A percentile compares a stretch with the other conserved stretches of the same genome.
Evolutionary conservation across 2,797 vertebrate genomes (phyloP).

Genomic region (Enteromius anoplus): DNA sequence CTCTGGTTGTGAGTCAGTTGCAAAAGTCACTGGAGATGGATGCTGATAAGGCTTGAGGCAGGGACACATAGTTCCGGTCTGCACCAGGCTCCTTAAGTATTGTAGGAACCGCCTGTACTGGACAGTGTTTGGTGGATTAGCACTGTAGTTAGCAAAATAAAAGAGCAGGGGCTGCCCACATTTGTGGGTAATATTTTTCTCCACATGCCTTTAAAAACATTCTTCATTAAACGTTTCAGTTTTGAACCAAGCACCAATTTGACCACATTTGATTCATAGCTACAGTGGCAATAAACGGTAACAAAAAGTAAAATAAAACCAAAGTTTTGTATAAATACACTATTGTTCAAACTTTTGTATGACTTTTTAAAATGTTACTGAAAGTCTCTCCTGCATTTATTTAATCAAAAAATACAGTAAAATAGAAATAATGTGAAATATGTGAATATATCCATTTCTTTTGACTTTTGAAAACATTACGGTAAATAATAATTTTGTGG

Average conservation of each 20-base stretch:
- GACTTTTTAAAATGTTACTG: background rate
- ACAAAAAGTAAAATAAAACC: background rate
- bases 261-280: background rate
- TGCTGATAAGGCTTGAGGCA: background rate
- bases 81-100: background rate
- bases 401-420: background rate
- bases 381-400: background rate
- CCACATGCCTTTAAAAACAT: background rate
- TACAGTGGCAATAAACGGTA: background rate
- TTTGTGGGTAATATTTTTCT: background rate
- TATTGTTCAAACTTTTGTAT: background rate
- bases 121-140: slow-evolving; percentile 41
- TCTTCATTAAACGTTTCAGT: background rate
- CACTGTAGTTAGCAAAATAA: no score
- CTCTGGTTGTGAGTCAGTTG: background rate
- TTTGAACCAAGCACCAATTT: background rate
- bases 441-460: no score
- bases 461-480: no score
- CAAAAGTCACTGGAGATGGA: background rate
- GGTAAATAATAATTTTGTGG: no score
- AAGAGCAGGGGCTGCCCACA: no score
- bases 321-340: background rate
- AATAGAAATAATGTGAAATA: no score
- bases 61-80: background rate
- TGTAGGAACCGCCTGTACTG: slow-evolving; percentile 8